These are phyloP conservation scores for Phymatocera aterrima DNA, from an alignment of 2,888 invertebrate genomes.

Conservation along the genomic window DNA sequence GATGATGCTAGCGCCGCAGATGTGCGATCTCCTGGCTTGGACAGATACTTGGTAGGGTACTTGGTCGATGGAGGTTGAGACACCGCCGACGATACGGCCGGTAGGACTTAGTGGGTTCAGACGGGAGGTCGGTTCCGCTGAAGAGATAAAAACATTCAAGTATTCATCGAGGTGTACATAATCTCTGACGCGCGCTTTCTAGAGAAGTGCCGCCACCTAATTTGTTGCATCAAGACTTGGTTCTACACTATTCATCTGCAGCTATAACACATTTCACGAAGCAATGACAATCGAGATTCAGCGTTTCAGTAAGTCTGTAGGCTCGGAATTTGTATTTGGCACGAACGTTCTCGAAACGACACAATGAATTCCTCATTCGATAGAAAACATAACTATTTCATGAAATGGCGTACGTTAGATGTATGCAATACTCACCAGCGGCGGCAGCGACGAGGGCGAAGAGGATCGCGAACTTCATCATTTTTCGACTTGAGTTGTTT, in stretches of 20 bases:
- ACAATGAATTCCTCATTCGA: background rate
- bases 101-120: conserved; percentile 39
- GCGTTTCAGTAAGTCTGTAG: background rate
- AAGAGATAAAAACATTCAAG: background rate
- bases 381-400: background rate
- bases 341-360: background rate
- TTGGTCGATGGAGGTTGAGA: conserved; percentile 73
- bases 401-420: background rate
- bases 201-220: background rate
- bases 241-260: background rate
- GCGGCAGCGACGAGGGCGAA: conserved; percentile 45
- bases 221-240: background rate
- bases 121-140: background rate
- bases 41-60: conserved; percentile 77
- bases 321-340: background rate
- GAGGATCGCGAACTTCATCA: conserved; percentile 50
- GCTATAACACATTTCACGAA: background rate
- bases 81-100: conserved; percentile 75
- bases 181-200: background rate
- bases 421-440: conserved; percentile 41
- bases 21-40: too few relatives aligned
- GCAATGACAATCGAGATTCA: background rate
- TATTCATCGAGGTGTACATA: background rate
- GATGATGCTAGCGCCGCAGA: conserved; percentile 78
- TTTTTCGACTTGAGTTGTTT: conserved; percentile 42